A percentile compares a stretch with the other conserved stretches of the same genome.
phyloP scores from a whole-genome alignment of 53 echinoderm and acorn worm species.

The Astropecten irregularis region DNA sequence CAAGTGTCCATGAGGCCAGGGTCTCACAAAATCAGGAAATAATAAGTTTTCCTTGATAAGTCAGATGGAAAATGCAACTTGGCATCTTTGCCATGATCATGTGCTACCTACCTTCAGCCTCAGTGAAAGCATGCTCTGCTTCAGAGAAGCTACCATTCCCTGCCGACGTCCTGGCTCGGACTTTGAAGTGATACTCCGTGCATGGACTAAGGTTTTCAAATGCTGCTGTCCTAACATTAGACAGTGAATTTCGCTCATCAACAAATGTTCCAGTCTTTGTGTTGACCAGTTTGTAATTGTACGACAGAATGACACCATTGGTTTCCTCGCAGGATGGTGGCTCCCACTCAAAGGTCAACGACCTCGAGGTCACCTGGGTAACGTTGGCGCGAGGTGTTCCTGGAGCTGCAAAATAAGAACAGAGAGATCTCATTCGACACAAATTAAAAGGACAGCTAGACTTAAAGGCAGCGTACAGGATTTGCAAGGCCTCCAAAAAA shows the following conservation, averaged over 20 bases:
- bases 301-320: constrained; percentile 1
- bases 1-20: no score
- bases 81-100: no score
- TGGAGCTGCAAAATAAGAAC: background rate
- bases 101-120: background rate
- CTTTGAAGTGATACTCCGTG: constrained; percentile 33
- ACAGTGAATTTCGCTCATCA: no score
- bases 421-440: background rate
- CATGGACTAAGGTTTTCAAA: background rate
- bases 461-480: no score
- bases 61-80: no score
- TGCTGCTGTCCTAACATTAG: background rate
- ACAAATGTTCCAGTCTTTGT: background rate
- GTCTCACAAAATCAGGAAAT: no score
- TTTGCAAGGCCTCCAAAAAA: no score
- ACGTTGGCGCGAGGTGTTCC: background rate
- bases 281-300: constrained; percentile 9
- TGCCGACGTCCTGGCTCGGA: background rate
- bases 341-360: constrained; percentile 26
- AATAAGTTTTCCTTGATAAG: no score
- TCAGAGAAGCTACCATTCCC: background rate
- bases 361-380: background rate
- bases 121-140: background rate
- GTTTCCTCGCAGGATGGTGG: background rate
- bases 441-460: no score